Evolutionary conservation across 2,797 vertebrate genomes (phyloP).

Genomic region (Smutsia temminckii): DNA sequence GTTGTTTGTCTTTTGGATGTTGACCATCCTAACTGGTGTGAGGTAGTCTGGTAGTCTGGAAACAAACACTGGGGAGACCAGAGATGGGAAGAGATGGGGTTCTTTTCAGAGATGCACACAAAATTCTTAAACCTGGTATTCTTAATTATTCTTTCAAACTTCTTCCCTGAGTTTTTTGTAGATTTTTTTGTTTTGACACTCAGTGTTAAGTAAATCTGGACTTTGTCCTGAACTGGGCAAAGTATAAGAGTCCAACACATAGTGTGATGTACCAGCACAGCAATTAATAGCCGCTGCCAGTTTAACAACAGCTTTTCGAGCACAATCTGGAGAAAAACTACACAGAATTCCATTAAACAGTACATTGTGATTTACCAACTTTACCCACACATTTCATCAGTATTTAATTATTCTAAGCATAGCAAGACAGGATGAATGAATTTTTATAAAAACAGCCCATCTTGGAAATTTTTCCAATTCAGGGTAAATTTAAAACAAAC

Average conservation of each 20-base stretch:
- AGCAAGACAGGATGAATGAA: background rate
- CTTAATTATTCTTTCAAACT: background rate
- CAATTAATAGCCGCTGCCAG: background rate
- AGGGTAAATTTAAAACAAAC: background rate
- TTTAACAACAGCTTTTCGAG: background rate
- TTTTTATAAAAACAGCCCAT: background rate
- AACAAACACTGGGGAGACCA: background rate
- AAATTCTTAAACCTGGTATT: background rate
- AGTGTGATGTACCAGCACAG: background rate
- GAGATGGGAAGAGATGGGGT: background rate
- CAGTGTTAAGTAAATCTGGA: background rate
- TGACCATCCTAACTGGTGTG: no score
- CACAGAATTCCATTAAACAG: background rate
- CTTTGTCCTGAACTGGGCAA: background rate
- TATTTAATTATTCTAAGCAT: slow-evolving; percentile 47
- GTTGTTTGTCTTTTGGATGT: no score
- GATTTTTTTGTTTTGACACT: background rate
- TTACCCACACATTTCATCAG: background rate
- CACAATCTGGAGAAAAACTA: background rate
- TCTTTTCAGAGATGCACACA: background rate
- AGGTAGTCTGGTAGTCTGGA: background rate
- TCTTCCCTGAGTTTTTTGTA: background rate
- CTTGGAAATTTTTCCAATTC: slow-evolving; percentile 39
- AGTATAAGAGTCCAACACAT: background rate
- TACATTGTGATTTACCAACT: background rate